A percentile compares a stretch with the other conserved stretches of the same genome.
phyloP scores from a whole-genome alignment of 2,113 vertebrate genomes.

The Ageneiosus marmoratus region DNA sequence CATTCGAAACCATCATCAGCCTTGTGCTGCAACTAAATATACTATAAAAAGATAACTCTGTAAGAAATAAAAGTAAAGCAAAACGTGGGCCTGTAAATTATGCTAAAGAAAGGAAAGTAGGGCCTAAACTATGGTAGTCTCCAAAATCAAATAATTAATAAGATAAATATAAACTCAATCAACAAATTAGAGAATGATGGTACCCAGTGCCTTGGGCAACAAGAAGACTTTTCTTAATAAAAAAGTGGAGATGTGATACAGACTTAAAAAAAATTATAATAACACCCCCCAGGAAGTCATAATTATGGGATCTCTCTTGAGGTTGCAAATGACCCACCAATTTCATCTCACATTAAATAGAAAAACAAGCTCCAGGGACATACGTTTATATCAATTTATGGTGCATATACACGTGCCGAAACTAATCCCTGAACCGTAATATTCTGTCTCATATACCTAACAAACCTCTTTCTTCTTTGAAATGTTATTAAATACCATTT shows the following conservation, averaged over 20 bases:
- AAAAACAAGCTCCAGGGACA: not conserved
- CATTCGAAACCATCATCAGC: not conserved
- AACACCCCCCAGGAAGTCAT: not conserved
- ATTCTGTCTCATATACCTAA: too few relatives aligned
- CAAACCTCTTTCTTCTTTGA: not conserved
- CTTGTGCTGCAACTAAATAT: not conserved
- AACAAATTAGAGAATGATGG: conserved; percentile 21
- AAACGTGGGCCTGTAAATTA: conserved; percentile 47
- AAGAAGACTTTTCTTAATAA: conserved; percentile 13
- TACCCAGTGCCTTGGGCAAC: conserved; percentile 28
- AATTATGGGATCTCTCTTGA: conserved; percentile 34
- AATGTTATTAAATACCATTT: not conserved
- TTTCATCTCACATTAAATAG: not conserved
- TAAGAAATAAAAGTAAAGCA: not conserved
- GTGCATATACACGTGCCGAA: not conserved
- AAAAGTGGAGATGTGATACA: not conserved
- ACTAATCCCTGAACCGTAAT: not conserved
- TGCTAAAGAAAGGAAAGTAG: conserved; percentile 64
- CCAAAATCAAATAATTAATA: conserved; percentile 38
- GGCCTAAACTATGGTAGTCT: conserved; percentile 64
- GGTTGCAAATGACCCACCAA: conserved; percentile 17
- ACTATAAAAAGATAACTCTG: too few relatives aligned
- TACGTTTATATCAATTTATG: not conserved
- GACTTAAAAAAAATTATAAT: not conserved
- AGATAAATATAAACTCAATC: conserved; percentile 38